A percentile compares a stretch with the other conserved stretches of the same genome.
Evolutionary conservation across 2,888 invertebrate genomes (phyloP).

Genomic region (Trachelus troglodyta): DNA sequence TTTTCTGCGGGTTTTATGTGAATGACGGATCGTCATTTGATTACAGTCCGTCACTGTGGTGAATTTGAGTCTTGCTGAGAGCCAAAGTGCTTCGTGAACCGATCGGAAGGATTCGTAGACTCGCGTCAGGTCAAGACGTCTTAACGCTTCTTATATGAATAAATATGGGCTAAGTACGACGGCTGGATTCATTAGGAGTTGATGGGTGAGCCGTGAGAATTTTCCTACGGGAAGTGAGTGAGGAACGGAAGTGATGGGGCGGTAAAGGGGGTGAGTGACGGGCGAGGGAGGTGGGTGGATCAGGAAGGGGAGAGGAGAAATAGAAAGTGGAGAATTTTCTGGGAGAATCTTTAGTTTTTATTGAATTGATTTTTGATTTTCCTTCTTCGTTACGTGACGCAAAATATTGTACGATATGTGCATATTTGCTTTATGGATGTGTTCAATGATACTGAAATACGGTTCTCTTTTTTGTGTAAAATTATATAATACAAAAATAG

Average conservation of each 20-base stretch:
- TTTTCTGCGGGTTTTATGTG: neutral
- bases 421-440: neutral
- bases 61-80: neutral
- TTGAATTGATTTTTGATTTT: neutral
- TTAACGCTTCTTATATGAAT: neutral
- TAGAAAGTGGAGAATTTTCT: neutral
- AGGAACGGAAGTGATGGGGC: neutral
- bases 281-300: neutral
- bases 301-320: neutral
- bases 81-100: neutral
- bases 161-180: neutral
- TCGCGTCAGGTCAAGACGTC: neutral
- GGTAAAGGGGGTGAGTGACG: neutral
- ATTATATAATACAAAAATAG: neutral
- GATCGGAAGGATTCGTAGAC: neutral
- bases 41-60: neutral
- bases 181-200: neutral
- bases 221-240: neutral
- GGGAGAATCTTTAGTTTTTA: neutral
- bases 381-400: neutral
- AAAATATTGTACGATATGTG: neutral
- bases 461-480: neutral
- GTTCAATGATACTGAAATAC: neutral
- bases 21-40: neutral
- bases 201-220: neutral